Conservation (phyloP, 2,888 invertebrate species). For the Ochlodes sylvanus region DNA sequence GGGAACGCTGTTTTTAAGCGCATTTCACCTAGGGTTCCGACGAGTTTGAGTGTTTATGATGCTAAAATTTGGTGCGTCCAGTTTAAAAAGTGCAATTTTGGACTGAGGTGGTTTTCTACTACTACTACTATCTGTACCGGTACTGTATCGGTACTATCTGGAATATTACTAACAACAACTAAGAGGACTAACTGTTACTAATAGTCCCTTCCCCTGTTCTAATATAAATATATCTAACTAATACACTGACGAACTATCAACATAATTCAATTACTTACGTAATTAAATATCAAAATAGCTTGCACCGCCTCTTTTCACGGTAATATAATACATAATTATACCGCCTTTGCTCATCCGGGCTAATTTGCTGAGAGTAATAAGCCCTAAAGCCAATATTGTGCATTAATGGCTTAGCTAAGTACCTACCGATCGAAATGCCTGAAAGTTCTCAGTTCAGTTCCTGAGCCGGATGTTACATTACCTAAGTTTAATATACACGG, state of each 20-base stretch:
- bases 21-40: no score
- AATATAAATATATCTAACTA: no score
- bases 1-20: no score
- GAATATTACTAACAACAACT: no score
- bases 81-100: no score
- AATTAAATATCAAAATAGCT: conserved; percentile 17
- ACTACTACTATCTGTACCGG: no score
- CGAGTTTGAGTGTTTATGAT: no score
- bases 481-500: not conserved
- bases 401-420: conserved; percentile 22
- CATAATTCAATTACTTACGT: conserved; percentile 12
- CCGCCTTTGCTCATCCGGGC: conserved; percentile 2
- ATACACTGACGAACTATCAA: conserved; percentile 1
- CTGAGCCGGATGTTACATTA: not conserved
- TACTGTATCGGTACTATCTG: no score
- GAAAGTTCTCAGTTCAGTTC: conserved; percentile 6
- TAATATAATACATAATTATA: conserved; percentile 1
- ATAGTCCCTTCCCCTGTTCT: no score
- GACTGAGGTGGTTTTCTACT: no score
- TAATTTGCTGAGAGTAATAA: conserved; percentile 27
- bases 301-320: conserved; percentile 4
- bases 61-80: no score
- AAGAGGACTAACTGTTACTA: no score
- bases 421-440: conserved; percentile 16
- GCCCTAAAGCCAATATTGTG: conserved; percentile 26